These are phyloP conservation scores for Uropetala carovei DNA, from an alignment of 2,888 invertebrate species.

Conservation along the genomic window DNA sequence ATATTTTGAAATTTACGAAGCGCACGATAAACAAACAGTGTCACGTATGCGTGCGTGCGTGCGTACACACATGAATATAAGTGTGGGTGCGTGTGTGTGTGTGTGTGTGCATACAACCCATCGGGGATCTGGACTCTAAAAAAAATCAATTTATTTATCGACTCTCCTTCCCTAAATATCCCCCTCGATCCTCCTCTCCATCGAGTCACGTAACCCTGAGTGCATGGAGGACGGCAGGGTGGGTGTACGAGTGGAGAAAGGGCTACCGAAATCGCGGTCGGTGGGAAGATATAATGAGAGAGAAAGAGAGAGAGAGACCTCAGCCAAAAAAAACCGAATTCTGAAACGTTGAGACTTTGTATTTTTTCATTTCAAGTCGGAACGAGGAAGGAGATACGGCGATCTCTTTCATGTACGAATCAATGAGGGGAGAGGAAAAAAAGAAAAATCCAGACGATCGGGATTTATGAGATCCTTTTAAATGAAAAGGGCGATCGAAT, in stretches of 20 bases:
- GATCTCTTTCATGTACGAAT: neutral
- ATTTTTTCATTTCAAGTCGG: neutral
- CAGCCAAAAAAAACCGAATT: neutral
- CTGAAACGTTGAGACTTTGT: neutral
- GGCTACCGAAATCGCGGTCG: neutral
- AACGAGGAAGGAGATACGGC: neutral
- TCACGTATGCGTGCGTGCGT: no score
- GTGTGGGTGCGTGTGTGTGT: no score
- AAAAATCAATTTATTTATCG: neutral
- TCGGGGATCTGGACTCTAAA: no score
- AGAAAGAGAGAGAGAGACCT: conserved; percentile 5
- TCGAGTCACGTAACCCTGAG: neutral
- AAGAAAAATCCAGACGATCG: no score
- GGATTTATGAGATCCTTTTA: no score
- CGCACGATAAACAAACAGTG: no score
- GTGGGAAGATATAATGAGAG: neutral
- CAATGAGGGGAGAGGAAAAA: neutral
- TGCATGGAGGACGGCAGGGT: neutral
- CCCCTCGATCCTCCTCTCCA: neutral
- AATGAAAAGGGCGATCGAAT: no score
- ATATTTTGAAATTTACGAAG: no score
- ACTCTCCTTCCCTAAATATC: neutral
- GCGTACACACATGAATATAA: no score
- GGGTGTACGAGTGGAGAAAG: neutral
- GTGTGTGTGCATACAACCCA: no score